Conservation (phyloP, 1,140 invertebrate genomes). For the Drosophila murphyi region DNA sequence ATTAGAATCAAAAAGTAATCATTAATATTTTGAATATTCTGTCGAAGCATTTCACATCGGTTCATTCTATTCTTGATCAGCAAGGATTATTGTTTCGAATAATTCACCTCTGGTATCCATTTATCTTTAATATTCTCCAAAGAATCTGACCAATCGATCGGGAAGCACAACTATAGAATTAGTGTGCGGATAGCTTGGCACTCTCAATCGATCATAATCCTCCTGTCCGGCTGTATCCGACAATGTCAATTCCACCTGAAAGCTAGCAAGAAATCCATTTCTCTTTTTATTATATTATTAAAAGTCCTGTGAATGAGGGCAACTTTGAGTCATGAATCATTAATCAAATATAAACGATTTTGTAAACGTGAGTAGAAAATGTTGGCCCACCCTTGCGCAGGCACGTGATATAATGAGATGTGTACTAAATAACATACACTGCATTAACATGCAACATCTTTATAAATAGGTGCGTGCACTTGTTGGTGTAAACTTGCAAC, state of each 20-base stretch:
- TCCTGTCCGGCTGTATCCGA: slow-evolving; percentile 99
- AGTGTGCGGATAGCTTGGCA: slow-evolving; percentile 97
- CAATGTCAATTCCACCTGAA: slow-evolving; percentile 91
- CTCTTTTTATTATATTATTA: too few species aligned
- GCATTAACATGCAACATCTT: slow-evolving; percentile 15
- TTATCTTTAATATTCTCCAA: slow-evolving; percentile 98
- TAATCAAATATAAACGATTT: slow-evolving; percentile 23
- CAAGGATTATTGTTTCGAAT: slow-evolving; percentile 85
- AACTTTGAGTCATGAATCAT: neutral
- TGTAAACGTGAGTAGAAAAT: slow-evolving; percentile 7
- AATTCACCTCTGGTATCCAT: slow-evolving; percentile 97
- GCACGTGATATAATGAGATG: slow-evolving; percentile 44
- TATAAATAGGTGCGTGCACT: slow-evolving; percentile 22
- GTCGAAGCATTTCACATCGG: too few species aligned
- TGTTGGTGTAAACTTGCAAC: slow-evolving; percentile 17
- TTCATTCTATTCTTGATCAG: too few species aligned
- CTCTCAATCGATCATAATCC: slow-evolving; percentile 97
- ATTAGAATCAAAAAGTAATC: too few species aligned
- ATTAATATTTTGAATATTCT: too few species aligned
- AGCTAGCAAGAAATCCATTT: neutral
- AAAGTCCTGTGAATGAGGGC: too few species aligned
- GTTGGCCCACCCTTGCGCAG: slow-evolving; percentile 19
- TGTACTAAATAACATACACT: slow-evolving; percentile 44
- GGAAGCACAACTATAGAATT: slow-evolving; percentile 98
- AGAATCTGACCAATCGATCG: slow-evolving; percentile 97